Evolutionary conservation across 2,888 invertebrate genomes (phyloP), one percentile per base, ranked within the genome.

Genomic region (Matsumyia berberina): DNA sequence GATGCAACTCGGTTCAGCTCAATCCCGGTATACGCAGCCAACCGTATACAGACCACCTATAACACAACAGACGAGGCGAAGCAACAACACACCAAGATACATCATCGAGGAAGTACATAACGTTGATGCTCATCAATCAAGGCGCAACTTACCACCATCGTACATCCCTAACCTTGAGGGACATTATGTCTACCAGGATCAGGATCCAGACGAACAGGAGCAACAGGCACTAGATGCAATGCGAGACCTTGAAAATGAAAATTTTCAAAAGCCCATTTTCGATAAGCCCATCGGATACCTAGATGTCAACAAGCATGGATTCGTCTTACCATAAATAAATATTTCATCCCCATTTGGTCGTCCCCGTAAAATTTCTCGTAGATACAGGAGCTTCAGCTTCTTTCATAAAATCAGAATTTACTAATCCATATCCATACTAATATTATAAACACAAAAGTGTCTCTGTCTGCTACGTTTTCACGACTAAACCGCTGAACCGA

Each of bases 361-460:
- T 33, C 76, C 64, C 0, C 42, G 1, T 24, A 24, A n/a, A 24
- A 24, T 24, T 24, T 24, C 24, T 85, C 8, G 39, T 85, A 7
- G 67, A 74, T 69, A 74, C 73, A 35, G 78, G 83, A 60, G 67
- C 78, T 5, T 85, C 62, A 6, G 72, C 78, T n/a, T 78, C 67
- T 5, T 79, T 78, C 33, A 74, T 85, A 9, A 85, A 69, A 35
- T 70, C 85, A 2, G 51, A 79, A 69, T 74, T 60, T 35, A 74
- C 62, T 24, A 24, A 58, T 55, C 39, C 29, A 42, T 19, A 72
- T 80, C 33, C 31, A 29, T 9, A 58, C 79, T n/a, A 46, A 66
- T 15, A 53, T 57, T 29, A 49, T 31, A 76, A 69, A 7, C 62
- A 81, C 15, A 7, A n/a, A n/a, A n/a, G n/a, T n/a, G n/a, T n/a